Percentiles rank a stretch among this genome's conserved stretches.
Evolutionary conservation across 2,113 vertebrate species (phyloP).

Genomic region (Herpailurus yagouaroundi): DNA sequence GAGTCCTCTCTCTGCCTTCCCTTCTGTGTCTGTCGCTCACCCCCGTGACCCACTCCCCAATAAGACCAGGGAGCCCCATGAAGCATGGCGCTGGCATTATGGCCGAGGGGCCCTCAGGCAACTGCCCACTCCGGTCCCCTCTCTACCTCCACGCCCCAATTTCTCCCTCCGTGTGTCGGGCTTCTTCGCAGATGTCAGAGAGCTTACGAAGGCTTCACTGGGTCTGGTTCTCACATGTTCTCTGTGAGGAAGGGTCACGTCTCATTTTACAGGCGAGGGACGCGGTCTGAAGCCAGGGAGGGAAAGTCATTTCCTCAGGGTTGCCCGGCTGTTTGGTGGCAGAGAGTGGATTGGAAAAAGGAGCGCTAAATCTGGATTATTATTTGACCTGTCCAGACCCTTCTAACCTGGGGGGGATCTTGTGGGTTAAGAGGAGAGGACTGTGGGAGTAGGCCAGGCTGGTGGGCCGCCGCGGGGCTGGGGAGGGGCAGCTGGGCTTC

Average conservation of each 20-base stretch:
- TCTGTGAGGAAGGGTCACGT: background rate
- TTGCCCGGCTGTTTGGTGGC: background rate
- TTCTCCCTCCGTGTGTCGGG: background rate
- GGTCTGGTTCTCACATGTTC: background rate
- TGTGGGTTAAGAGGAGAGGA: background rate
- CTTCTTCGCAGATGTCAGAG: background rate
- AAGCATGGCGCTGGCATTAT: background rate
- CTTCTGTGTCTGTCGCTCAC: background rate
- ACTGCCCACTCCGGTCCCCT: accelerated
- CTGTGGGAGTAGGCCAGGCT: accelerated
- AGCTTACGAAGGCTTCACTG: no score
- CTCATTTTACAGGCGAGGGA: background rate
- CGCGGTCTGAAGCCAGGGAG: background rate
- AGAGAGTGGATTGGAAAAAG: background rate
- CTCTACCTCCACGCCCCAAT: accelerated
- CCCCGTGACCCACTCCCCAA: accelerated
- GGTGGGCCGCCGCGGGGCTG: accelerated
- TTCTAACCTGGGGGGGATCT: background rate
- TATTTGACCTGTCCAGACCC: background rate
- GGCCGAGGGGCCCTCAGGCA: background rate
- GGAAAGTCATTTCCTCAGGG: background rate
- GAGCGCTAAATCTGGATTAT: background rate
- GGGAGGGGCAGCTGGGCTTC: accelerated
- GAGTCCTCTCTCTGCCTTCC: background rate
- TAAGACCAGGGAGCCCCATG: background rate